Conservation (phyloP, 2,888 invertebrate species). For the Acronicta psi region DNA sequence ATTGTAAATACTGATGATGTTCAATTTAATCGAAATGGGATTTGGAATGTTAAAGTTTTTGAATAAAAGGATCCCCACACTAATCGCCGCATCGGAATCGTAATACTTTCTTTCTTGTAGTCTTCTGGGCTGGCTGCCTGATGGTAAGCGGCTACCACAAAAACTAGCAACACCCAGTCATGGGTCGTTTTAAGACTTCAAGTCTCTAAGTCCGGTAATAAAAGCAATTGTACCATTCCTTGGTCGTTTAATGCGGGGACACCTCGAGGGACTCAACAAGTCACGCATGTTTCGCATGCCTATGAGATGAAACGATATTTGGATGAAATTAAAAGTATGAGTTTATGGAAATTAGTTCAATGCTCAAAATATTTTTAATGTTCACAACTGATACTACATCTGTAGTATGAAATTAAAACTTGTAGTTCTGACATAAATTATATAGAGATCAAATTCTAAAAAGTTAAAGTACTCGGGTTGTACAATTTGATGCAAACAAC, state of each 20-base stretch:
- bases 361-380: neutral
- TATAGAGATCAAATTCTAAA: neutral
- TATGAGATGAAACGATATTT: neutral
- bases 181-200: too few species aligned
- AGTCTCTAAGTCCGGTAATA: neutral
- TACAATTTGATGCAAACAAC: neutral
- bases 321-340: too few species aligned
- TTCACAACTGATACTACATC: too few species aligned
- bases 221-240: neutral
- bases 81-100: constrained; percentile 20
- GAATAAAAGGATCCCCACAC: constrained; percentile 29
- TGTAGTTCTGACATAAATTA: too few species aligned
- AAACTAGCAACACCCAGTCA: too few species aligned
- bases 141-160: too few species aligned
- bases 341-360: constrained; percentile 1
- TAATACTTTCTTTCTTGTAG: neutral
- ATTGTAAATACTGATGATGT: constrained; percentile 5
- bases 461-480: neutral
- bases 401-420: too few species aligned
- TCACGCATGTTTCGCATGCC: constrained; percentile 35
- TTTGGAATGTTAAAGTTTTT: constrained; percentile 22
- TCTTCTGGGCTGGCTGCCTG: too few species aligned
- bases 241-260: constrained; percentile 30
- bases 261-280: constrained; percentile 28
- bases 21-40: constrained; percentile 14